Evolutionary conservation across 2,888 invertebrate genomes (phyloP), one percentile per base, ranked within the genome.

Genomic region (Eucriotettix oculatus): DNA sequence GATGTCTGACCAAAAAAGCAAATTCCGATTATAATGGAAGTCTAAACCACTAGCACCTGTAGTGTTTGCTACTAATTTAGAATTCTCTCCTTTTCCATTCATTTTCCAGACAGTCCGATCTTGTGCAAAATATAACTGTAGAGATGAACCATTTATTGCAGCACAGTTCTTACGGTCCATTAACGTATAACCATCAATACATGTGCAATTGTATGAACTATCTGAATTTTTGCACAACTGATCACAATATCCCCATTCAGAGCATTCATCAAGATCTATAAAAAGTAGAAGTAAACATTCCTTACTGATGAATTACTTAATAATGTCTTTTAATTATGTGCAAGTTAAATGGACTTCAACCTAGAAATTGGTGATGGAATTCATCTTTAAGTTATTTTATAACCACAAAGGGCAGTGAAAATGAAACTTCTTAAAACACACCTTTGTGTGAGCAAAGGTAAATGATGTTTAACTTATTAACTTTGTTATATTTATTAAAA

Each of bases 201-300:
- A 97, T 16, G 84, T 81, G 73, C 97, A 97, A 52, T 74, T 77
- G 74, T 87, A 97, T 11, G 90, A 74, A 10, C 81, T 94, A 1
- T 86, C 86, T 0, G 85, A 86, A 73, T 98, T 97, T 62, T 84
- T 81, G 73, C 99, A 99, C 42, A 87, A 78, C 74, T 99, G 99
- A 71, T 97, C 95, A 73, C 98, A 99, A 73, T 82, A 90, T 52
- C 92, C 92, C 92, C 92, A 93, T 74, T 91, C 90, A 55, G 78
- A 73, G 73, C 93, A 93, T 74, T 98, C 97, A 75, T 98, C 86
- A 66, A 90, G 81, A 77, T 99, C 98, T 82, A 70, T 11, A 68
- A 65, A 60, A 54, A 56, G 52, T 58, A 9, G 5, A 48, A 48
- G 2, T 9, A 29, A 29, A 29, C 7, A 29, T 29, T 29, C 2